Conservation (phyloP, 2,888 invertebrate species). For the Cheilosia vernalis region DNA sequence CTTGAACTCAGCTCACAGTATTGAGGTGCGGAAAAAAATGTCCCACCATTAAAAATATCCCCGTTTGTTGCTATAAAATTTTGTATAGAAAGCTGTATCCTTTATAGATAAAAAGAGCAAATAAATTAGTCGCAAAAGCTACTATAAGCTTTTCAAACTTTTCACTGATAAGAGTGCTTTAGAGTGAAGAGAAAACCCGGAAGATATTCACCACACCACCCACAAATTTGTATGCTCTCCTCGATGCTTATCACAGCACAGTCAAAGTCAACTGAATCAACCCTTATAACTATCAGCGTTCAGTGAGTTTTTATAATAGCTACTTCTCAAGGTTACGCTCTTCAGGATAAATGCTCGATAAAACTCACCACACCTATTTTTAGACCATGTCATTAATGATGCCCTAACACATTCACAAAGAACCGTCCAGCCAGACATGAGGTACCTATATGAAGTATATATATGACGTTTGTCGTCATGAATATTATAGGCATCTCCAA, state of each 20-base stretch:
- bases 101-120: slow-evolving; percentile 16
- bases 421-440: slow-evolving; percentile 16
- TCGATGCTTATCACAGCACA: slow-evolving; percentile 35
- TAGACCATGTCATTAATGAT: slow-evolving; percentile 41
- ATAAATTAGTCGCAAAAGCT: neutral
- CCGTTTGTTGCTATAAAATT: no score
- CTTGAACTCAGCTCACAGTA: no score
- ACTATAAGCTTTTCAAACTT: slow-evolving; percentile 20
- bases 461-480: neutral
- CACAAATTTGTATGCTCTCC: slow-evolving; percentile 13
- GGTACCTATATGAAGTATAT: neutral
- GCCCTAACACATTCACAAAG: neutral
- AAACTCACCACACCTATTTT: slow-evolving; percentile 63
- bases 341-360: neutral
- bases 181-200: slow-evolving; percentile 9
- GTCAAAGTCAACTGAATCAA: neutral
- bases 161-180: neutral
- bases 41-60: no score
- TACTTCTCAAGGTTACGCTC: neutral
- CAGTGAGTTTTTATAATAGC: neutral
- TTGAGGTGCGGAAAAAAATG: no score
- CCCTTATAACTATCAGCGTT: slow-evolving; percentile 24
- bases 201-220: slow-evolving; percentile 44
- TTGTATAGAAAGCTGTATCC: no score
- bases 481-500: neutral